These are phyloP conservation scores for Lysandra bellargus DNA, from an alignment of 2,888 invertebrate species.

Conservation along the genomic window DNA sequence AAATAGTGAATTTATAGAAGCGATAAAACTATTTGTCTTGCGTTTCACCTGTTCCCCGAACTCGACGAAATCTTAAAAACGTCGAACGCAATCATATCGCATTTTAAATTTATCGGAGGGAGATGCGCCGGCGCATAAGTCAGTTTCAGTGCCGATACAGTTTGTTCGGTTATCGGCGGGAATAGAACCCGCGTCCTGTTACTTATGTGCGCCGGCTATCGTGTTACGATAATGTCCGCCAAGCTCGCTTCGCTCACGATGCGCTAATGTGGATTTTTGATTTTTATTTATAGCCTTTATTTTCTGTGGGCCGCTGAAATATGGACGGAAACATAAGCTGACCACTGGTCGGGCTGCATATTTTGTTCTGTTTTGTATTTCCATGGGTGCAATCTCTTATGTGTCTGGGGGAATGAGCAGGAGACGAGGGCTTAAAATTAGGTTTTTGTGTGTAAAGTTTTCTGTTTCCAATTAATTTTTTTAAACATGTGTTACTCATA, in stretches of 20 bases:
- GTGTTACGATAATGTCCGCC: constrained; percentile 64
- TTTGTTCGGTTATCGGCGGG: constrained; percentile 64
- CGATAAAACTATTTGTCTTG: constrained; percentile 26
- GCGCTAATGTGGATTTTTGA: constrained; percentile 47
- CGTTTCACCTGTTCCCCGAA: constrained; percentile 17
- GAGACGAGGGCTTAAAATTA: background rate
- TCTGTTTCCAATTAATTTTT: background rate
- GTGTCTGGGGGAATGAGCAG: background rate
- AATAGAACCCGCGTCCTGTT: constrained; percentile 55
- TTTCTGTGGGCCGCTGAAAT: constrained; percentile 33
- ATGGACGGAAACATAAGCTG: constrained; percentile 17
- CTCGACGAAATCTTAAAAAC: constrained; percentile 33
- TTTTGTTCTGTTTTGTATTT: constrained; percentile 15
- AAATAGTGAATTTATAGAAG: constrained; percentile 22
- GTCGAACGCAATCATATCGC: constrained; percentile 41
- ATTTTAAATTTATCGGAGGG: constrained; percentile 43
- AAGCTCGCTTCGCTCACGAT: constrained; percentile 49
- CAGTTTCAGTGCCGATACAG: constrained; percentile 64
- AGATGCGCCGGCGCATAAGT: constrained; percentile 40
- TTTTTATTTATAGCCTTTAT: constrained; percentile 48
- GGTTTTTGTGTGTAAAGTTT: background rate
- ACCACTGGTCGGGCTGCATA: background rate
- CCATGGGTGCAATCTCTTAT: background rate
- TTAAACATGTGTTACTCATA: background rate
- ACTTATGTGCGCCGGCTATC: constrained; percentile 66